Base-by-base conservation (phyloP, 1,140 invertebrate genomes). In the Mylabris phalerata region DNA sequence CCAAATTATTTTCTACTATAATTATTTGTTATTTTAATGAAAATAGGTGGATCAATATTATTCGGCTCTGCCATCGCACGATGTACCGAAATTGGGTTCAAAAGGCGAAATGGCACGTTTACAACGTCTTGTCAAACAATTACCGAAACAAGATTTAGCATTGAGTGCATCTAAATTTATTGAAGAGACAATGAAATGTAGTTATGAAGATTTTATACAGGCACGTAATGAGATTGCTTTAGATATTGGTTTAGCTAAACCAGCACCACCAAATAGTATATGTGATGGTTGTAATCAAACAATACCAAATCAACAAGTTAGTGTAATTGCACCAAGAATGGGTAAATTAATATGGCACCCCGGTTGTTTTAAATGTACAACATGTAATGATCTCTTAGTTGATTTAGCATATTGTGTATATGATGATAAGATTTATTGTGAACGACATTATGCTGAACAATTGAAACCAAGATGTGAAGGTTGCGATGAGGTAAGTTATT, bases 111-210 rank as follows among this genome's bases (percentile, higher is more conserved):
- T 88, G 70, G 79, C 85, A 74, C 73, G 93, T 62, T 83, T 90
- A 70, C 82, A 87, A 60, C 90, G 95, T 75, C 77, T 98, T 59
- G 87, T 93, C 51, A 79, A 82, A 49, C 95, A 98, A 76, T 79
- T 98, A 65, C 95, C 95, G 10, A 93, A 92, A 75, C 95, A 98
- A 78, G 96, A 99, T 74, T 79, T 98, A 41, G 89, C 92, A 10
- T 76, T 92, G 62, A 83, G 88, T 49, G 93, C 95, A 70, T 95
- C 93, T 72, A 86, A 89, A 68, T 91, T 95, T 72, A 79, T 96
- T 54, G 88, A 90, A 63, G 75, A 84, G 6, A 77, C 85, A 67
- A 82, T 92, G 72, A 80, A 83, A 67, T 82, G 84, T 45, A 86
- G 84, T 62, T 95, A 88, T 70, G 84, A 90, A 72, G 92, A 95